Conservation (phyloP, 2,113 vertebrate species). For the Ia io region DNA sequence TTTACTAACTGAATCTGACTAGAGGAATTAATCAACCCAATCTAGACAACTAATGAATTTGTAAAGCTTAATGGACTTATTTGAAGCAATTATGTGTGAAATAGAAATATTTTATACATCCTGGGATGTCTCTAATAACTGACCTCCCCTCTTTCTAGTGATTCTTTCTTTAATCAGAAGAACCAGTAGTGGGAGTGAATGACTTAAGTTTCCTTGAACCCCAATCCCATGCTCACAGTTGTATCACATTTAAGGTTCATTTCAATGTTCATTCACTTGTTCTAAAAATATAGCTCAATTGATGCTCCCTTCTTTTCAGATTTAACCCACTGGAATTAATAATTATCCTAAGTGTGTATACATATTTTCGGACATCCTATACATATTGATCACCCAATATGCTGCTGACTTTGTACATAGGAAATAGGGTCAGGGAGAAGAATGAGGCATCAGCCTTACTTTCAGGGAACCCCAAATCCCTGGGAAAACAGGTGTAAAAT, state of each 20-base stretch:
- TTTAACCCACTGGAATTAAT: no score
- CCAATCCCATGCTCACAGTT: neutral
- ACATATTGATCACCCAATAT: neutral
- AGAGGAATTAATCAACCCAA: neutral
- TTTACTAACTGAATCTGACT: neutral
- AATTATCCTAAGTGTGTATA: no score
- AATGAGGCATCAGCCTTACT: neutral
- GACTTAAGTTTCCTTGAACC: neutral
- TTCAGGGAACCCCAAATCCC: neutral
- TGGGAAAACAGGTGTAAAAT: slow-evolving; percentile 14
- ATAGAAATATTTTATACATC: neutral
- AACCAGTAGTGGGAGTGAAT: neutral
- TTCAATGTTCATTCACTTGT: neutral
- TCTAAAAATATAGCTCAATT: neutral
- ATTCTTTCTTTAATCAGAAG: neutral
- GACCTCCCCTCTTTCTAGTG: neutral
- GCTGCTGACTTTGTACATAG: neutral
- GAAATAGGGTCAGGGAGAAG: neutral
- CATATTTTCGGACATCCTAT: no score
- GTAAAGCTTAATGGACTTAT: neutral
- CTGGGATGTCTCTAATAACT: neutral
- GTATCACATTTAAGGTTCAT: neutral
- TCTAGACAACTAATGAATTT: neutral
- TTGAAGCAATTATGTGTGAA: neutral
- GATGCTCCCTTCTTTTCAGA: no score